A percentile compares a stretch with the other conserved stretches of the same genome.
phyloP scores from a whole-genome alignment of 1,140 invertebrate species.

The Drosophila cardini region DNA sequence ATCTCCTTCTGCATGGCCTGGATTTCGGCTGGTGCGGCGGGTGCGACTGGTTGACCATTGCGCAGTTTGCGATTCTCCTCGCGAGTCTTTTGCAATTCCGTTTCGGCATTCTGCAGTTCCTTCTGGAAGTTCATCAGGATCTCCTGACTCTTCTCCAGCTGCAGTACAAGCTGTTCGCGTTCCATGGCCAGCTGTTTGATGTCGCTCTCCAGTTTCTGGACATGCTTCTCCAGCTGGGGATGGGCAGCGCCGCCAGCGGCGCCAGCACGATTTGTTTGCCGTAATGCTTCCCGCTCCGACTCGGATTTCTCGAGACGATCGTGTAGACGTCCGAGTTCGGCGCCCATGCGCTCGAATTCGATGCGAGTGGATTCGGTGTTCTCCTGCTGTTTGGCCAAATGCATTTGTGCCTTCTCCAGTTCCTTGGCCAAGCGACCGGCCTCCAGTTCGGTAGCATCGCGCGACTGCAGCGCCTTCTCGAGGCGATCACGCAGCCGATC shows the following conservation, averaged over 20 bases:
- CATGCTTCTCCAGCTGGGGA: constrained; percentile 92
- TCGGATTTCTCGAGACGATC: constrained; percentile 90
- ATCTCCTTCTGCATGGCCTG: constrained; percentile 86
- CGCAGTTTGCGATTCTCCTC: constrained; percentile 90
- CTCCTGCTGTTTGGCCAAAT: constrained; percentile 92
- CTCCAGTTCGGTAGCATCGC: constrained; percentile 93
- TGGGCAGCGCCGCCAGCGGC: constrained; percentile 87
- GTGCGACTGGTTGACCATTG: constrained; percentile 85
- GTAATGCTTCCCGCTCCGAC: constrained; percentile 89
- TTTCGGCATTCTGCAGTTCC: constrained; percentile 92
- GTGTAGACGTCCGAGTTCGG: constrained; percentile 91
- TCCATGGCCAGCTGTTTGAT: constrained; percentile 93
- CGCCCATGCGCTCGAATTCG: constrained; percentile 92
- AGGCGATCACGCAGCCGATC: constrained; percentile 93
- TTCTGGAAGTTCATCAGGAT: constrained; percentile 97
- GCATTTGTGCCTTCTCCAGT: constrained; percentile 93
- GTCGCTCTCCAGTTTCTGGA: constrained; percentile 92
- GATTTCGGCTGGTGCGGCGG: constrained; percentile 85
- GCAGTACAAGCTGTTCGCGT: constrained; percentile 93
- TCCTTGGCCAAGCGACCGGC: constrained; percentile 93
- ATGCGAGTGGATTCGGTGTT: constrained; percentile 91
- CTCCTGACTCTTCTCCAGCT: constrained; percentile 96
- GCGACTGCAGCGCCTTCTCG: constrained; percentile 90
- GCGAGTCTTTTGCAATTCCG: constrained; percentile 91
- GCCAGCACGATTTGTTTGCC: constrained; percentile 90